Evolutionary conservation across 2,888 invertebrate species (phyloP).

Genomic region (Norana najaformis): DNA sequence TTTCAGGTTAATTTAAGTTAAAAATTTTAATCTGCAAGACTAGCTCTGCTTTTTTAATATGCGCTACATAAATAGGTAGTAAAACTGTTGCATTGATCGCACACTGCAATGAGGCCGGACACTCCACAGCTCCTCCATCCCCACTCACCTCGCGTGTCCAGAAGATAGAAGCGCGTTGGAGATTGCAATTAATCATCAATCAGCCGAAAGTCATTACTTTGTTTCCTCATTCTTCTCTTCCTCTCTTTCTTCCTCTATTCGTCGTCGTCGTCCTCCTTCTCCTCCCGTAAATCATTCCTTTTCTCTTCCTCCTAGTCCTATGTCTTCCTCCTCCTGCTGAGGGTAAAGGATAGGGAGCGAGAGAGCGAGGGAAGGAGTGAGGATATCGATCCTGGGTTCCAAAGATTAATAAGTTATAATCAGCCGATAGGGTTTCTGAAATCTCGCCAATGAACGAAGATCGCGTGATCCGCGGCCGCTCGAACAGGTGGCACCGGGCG

Average conservation of each 20-base stretch:
- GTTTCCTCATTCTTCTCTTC: not conserved
- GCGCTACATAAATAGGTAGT: not conserved
- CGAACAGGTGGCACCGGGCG: slow-evolving; percentile 5
- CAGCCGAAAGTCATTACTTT: not conserved
- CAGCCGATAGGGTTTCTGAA: not conserved
- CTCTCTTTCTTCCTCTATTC: too few relatives aligned
- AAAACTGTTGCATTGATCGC: not conserved
- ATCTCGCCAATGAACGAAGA: slow-evolving; percentile 13
- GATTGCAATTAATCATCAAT: not conserved
- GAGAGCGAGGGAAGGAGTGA: too few relatives aligned
- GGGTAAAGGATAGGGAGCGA: too few relatives aligned
- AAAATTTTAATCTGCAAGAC: too few relatives aligned
- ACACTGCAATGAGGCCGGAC: not conserved
- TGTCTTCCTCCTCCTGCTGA: not conserved
- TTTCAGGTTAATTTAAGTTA: too few relatives aligned
- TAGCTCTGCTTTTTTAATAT: too few relatives aligned
- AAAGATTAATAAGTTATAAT: not conserved
- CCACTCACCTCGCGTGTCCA: not conserved
- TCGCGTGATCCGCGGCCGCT: not conserved
- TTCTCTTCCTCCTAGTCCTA: too few relatives aligned
- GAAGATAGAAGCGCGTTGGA: not conserved
- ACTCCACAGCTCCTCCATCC: not conserved
- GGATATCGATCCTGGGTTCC: not conserved
- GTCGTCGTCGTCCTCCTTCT: too few relatives aligned
- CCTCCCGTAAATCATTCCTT: too few relatives aligned